These are phyloP conservation scores for Heteropelma amictum DNA, from an alignment of 2,888 invertebrate genomes.

Conservation along the genomic window DNA sequence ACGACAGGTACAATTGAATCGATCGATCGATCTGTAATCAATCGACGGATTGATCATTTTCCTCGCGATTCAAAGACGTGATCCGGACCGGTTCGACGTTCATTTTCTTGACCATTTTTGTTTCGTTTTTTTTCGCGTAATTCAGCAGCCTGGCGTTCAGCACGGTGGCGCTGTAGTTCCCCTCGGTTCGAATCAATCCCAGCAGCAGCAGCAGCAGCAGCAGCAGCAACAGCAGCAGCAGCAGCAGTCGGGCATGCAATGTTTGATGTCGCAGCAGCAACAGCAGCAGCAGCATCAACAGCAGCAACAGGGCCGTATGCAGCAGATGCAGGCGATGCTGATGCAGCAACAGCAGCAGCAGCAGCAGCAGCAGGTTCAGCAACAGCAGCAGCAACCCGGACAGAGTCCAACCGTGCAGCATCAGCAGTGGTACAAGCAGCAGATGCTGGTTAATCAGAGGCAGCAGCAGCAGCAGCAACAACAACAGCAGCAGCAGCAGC, in stretches of 20 bases:
- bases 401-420: slow-evolving; percentile 60
- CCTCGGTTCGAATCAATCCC: slow-evolving; percentile 74
- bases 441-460: slow-evolving; percentile 69
- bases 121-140: too few species aligned
- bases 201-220: slow-evolving; percentile 73
- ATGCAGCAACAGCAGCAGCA: slow-evolving; percentile 79
- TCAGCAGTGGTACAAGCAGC: slow-evolving; percentile 67
- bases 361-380: slow-evolving; percentile 76
- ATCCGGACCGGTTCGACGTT: too few species aligned
- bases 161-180: slow-evolving; percentile 70
- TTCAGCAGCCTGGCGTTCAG: slow-evolving; percentile 72
- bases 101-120: too few species aligned
- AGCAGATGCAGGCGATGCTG: slow-evolving; percentile 77
- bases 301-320: slow-evolving; percentile 79
- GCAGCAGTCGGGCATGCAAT: slow-evolving; percentile 74
- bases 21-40: too few species aligned
- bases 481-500: slow-evolving; percentile 76
- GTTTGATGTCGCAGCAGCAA: slow-evolving; percentile 78
- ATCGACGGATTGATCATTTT: too few species aligned
- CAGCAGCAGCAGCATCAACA: slow-evolving; percentile 68
- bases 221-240: slow-evolving; percentile 72
- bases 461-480: slow-evolving; percentile 72
- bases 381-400: slow-evolving; percentile 76
- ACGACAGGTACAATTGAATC: slow-evolving; percentile 81
- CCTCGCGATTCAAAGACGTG: too few species aligned